Percentiles rank a stretch among this genome's conserved stretches.
Conservation (phyloP, 2,888 invertebrate species). For the Phlogophora meticulosa region DNA sequence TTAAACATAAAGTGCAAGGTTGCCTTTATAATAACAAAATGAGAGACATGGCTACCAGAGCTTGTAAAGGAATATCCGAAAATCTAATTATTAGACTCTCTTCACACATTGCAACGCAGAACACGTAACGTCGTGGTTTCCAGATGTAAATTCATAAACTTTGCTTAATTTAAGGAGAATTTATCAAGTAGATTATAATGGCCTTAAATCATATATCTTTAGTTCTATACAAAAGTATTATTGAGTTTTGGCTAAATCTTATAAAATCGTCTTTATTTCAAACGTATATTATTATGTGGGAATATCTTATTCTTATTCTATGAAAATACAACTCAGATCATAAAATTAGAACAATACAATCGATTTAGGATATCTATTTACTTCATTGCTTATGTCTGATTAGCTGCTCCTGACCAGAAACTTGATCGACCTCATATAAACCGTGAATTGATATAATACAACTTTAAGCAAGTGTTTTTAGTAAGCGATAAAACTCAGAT, state of each 20-base stretch:
- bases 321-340: slow-evolving; percentile 47
- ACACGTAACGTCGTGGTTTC: neutral
- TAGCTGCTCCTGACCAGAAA: neutral
- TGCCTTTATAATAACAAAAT: slow-evolving; percentile 14
- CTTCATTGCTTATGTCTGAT: neutral
- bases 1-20: slow-evolving; percentile 24
- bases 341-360: slow-evolving; percentile 24
- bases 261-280: slow-evolving; percentile 7
- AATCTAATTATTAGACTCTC: neutral
- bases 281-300: slow-evolving; percentile 13
- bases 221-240: slow-evolving; percentile 36
- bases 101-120: neutral
- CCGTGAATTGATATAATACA: too few relatives aligned
- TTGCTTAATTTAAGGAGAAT: slow-evolving; percentile 9
- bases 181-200: slow-evolving; percentile 4
- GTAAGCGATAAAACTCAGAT: neutral
- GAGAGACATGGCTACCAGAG: slow-evolving; percentile 10
- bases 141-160: slow-evolving; percentile 1
- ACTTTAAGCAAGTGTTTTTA: neutral
- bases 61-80: neutral
- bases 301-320: slow-evolving; percentile 32
- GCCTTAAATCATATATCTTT: slow-evolving; percentile 24
- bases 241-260: slow-evolving; percentile 27
- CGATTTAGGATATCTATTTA: neutral
- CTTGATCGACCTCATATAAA: too few relatives aligned